Conservation (phyloP, 1,140 invertebrate species). For the Ericerus pela region DNA sequence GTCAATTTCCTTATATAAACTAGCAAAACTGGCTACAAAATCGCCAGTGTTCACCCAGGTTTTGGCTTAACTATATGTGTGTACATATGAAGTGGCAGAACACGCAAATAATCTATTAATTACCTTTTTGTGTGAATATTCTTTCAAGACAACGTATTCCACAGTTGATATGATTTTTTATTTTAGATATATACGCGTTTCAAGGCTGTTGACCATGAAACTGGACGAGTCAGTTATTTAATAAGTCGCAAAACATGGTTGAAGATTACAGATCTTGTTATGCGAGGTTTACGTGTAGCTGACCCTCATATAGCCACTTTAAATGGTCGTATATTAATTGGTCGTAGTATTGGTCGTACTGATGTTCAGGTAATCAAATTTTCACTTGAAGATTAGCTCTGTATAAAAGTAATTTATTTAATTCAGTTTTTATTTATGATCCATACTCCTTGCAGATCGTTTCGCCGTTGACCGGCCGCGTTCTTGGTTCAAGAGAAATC, state of each 20-base stretch:
- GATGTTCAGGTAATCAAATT: slow-evolving; percentile 62
- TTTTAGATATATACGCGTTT: slow-evolving; percentile 63
- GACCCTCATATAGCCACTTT: slow-evolving; percentile 75
- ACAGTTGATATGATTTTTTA: too few relatives aligned
- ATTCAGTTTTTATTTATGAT: slow-evolving; percentile 14
- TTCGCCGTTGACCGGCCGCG: slow-evolving; percentile 77
- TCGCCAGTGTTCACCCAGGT: too few relatives aligned
- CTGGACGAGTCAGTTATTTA: slow-evolving; percentile 75
- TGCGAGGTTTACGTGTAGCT: slow-evolving; percentile 63
- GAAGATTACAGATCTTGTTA: slow-evolving; percentile 78
- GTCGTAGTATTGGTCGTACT: slow-evolving; percentile 70
- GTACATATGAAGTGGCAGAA: too few relatives aligned
- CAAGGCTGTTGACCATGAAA: slow-evolving; percentile 76
- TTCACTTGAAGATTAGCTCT: not conserved
- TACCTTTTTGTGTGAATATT: too few relatives aligned
- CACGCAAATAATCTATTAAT: too few relatives aligned
- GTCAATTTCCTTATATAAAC: too few relatives aligned
- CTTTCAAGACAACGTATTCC: too few relatives aligned
- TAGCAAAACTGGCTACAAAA: too few relatives aligned
- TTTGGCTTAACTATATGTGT: too few relatives aligned
- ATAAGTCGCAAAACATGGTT: slow-evolving; percentile 74
- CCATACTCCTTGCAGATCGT: slow-evolving; percentile 42
- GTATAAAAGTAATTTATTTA: slow-evolving; percentile 7
- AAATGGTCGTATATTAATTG: slow-evolving; percentile 65
- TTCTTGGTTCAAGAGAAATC: slow-evolving; percentile 80